Evolutionary conservation across 2,113 vertebrate species (phyloP).

Genomic region (Odocoileus hemionus): DNA sequence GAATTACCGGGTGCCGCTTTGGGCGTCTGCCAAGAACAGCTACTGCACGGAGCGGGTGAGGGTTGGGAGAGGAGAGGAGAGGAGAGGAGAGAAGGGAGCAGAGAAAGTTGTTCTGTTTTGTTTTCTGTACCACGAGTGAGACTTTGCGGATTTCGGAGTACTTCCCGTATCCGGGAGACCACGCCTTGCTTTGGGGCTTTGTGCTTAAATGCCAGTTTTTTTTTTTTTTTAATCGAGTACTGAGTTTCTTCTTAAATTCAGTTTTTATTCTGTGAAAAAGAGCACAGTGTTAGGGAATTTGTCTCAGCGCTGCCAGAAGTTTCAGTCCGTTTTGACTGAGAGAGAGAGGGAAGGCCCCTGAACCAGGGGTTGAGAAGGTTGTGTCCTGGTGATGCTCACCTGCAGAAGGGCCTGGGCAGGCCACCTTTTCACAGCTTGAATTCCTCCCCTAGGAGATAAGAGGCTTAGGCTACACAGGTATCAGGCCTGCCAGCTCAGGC

Average conservation of each 20-base stretch:
- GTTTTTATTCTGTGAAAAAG: not conserved
- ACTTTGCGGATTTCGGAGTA: not conserved
- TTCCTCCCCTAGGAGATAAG: not conserved
- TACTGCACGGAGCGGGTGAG: not conserved
- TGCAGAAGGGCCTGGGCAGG: too few relatives aligned
- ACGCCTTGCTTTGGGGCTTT: not conserved
- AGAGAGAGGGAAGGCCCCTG: not conserved
- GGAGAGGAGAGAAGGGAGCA: not conserved
- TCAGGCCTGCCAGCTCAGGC: not conserved
- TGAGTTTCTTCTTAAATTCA: not conserved
- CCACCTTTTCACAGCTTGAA: not conserved
- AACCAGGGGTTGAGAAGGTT: not conserved
- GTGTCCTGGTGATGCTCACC: not conserved
- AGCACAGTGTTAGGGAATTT: not conserved
- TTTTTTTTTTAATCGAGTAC: not conserved
- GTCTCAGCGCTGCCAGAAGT: not conserved
- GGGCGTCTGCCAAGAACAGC: conserved; percentile 25
- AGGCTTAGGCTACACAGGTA: not conserved
- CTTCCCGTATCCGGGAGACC: not conserved
- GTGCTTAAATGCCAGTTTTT: not conserved
- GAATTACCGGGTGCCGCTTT: not conserved
- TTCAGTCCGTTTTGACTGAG: not conserved
- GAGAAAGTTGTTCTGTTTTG: conserved; percentile 21
- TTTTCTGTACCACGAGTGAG: not conserved
- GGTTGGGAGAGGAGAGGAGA: not conserved